A percentile compares a stretch with the other conserved stretches of the same genome.
Evolutionary conservation across 2,113 vertebrate species (phyloP).

Genomic region (Zingel zingel): DNA sequence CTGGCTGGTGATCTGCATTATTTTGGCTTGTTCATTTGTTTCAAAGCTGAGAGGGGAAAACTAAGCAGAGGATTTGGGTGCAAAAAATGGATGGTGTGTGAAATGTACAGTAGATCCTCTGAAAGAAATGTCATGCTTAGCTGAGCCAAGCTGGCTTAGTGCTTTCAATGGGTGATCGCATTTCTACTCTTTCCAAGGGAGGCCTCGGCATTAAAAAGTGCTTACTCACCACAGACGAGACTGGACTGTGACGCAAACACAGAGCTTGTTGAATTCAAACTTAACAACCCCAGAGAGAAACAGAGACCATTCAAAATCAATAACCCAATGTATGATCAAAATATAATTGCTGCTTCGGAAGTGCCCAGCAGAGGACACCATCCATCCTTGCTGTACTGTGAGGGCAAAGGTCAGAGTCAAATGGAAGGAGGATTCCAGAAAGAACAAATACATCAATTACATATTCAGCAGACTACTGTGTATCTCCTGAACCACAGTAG

Average conservation of each 20-base stretch:
- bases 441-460: conserved; percentile 26
- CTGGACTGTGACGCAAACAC: conserved; percentile 24
- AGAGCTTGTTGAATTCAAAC: conserved; percentile 22
- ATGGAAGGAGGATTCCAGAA: conserved; percentile 3
- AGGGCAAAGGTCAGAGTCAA: conserved; percentile 52
- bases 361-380: conserved; percentile 8
- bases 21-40: conserved; percentile 40
- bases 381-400: background rate
- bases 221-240: conserved; percentile 45
- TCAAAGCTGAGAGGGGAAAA: conserved; percentile 48
- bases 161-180: conserved; percentile 59
- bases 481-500: conserved; percentile 13
- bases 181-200: conserved; percentile 48
- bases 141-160: conserved; percentile 60
- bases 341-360: conserved; percentile 16
- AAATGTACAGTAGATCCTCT: conserved; percentile 35
- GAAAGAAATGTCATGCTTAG: conserved; percentile 50
- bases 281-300: conserved; percentile 19
- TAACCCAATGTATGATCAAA: conserved; percentile 30
- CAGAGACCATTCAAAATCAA: conserved; percentile 21
- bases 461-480: conserved; percentile 34
- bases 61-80: conserved; percentile 28
- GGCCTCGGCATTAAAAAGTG: conserved; percentile 44
- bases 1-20: conserved; percentile 11
- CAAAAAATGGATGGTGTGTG: conserved; percentile 28